Conservation (phyloP, 2,888 invertebrate genomes). For the Ethmia dodecea region DNA sequence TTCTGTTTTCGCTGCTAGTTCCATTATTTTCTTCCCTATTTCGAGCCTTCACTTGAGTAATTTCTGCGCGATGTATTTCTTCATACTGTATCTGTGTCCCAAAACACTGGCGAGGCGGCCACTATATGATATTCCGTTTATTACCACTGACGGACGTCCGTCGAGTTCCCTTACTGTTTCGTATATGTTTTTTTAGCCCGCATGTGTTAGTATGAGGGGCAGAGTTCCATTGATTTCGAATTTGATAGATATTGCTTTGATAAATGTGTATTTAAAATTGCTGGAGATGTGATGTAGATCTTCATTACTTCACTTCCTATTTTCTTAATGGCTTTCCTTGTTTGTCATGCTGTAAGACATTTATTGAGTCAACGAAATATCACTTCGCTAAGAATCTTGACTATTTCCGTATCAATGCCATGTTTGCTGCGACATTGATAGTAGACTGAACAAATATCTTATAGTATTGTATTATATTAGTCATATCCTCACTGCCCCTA, state of each 20-base stretch:
- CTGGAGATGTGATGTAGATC: too few relatives aligned
- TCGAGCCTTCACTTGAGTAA: too few relatives aligned
- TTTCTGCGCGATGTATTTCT: too few relatives aligned
- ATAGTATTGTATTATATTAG: constrained; percentile 4
- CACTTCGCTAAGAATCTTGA: constrained; percentile 1
- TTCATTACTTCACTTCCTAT: not conserved
- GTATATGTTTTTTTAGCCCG: constrained; percentile 54
- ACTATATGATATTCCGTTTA: constrained; percentile 56
- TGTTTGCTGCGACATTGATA: constrained; percentile 9
- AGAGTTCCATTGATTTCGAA: constrained; percentile 9
- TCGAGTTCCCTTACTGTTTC: constrained; percentile 20
- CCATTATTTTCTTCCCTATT: too few relatives aligned
- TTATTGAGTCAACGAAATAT: constrained; percentile 1
- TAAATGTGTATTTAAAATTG: not conserved
- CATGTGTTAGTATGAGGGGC: constrained; percentile 51
- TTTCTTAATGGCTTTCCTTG: not conserved
- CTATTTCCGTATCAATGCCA: constrained; percentile 5
- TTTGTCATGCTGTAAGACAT: too few relatives aligned
- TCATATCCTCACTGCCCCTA: constrained; percentile 3
- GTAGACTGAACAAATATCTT: constrained; percentile 6
- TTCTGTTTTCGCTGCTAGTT: too few relatives aligned
- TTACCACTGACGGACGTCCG: constrained; percentile 34
- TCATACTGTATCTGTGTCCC: too few relatives aligned
- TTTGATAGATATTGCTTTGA: not conserved
- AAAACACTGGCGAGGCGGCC: constrained; percentile 38